Base-by-base conservation (phyloP, 1,140 invertebrate species). In the Danaus melanippus region DNA sequence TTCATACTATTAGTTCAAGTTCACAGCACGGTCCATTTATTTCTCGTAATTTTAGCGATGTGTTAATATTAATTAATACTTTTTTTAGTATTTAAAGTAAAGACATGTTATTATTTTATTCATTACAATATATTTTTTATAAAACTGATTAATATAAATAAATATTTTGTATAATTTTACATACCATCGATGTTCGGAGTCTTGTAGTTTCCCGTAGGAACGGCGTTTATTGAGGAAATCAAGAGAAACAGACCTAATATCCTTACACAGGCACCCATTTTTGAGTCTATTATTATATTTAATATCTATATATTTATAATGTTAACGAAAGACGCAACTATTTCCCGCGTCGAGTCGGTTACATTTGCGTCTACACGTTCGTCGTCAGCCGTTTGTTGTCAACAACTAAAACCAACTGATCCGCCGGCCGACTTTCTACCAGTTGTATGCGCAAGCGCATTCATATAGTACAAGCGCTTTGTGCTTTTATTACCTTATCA, bases 231-330 rank as follows among this genome's bases (percentile, higher is more conserved):
- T 42, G 69, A 67, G 57, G 80, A 77, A 67, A 83, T 62, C 54
- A 82, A 58, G 42, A 84, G 71, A 72, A 81, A 71, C 58, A 76
- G 60, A 59, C 72, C 63, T 50, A 61, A 48, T 71, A 84, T 77
- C 75, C 74, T 74, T 61, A 65, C 83, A 84, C 83, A 76, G 64
- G 66, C 80, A 86, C 80, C 75, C 83, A 86, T 86, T 67, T 71
- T 75, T 48, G 49, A 57, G 51, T 53, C 51, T 49, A 51, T 57
- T 64, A 53, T 7, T 32, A 7, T 32, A 32, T 32, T 32, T 32
- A 32, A 32, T 54, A 40, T 40, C 7, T 63, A 56, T 54, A 49
- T 53, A 54, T 57, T 56, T 58, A 58, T 54, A 57, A 53, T 46
- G 54, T 64, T 69, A 60, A 69, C 62, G 58, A 53, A 46, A 42